Evolutionary conservation across 2,888 invertebrate species (phyloP).

Genomic region (Ichneumon xanthorius): DNA sequence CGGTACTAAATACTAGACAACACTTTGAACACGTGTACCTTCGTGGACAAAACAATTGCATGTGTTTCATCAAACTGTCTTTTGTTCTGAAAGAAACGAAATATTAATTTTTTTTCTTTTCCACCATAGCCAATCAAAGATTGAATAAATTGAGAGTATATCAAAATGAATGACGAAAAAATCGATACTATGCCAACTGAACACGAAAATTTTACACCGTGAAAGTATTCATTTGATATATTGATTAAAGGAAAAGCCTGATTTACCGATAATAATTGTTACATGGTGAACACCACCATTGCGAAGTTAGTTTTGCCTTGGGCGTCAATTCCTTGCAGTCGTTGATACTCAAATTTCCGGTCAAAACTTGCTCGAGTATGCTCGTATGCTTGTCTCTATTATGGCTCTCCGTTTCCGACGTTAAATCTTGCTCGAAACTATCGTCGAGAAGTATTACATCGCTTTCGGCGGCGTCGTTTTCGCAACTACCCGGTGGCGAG

Average conservation of each 20-base stretch:
- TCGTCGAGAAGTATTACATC: constrained; percentile 58
- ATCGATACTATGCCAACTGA: background rate
- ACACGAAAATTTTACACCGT: background rate
- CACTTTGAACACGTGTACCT: constrained; percentile 79
- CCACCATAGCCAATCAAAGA: background rate
- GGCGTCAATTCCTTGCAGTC: constrained; percentile 76
- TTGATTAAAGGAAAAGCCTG: background rate
- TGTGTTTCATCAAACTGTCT: constrained; percentile 78
- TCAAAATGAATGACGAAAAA: background rate
- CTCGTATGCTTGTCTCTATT: constrained; percentile 76
- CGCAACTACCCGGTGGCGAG: constrained; percentile 18
- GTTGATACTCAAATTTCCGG: constrained; percentile 77
- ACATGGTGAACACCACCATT: constrained; percentile 82
- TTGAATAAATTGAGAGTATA: background rate
- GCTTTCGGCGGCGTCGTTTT: constrained; percentile 40
- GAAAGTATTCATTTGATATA: too few relatives aligned
- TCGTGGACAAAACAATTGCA: constrained; percentile 78
- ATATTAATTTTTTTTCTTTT: background rate
- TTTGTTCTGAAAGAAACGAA: constrained; percentile 73
- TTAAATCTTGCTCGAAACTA: constrained; percentile 28
- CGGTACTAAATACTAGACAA: constrained; percentile 74
- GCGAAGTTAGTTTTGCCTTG: constrained; percentile 73
- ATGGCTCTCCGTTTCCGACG: constrained; percentile 44
- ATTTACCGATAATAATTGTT: constrained; percentile 80
- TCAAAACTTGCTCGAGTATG: constrained; percentile 80